Evolutionary conservation across 2,797 vertebrate species (phyloP).

Genomic region (Onychomys arenicola): DNA sequence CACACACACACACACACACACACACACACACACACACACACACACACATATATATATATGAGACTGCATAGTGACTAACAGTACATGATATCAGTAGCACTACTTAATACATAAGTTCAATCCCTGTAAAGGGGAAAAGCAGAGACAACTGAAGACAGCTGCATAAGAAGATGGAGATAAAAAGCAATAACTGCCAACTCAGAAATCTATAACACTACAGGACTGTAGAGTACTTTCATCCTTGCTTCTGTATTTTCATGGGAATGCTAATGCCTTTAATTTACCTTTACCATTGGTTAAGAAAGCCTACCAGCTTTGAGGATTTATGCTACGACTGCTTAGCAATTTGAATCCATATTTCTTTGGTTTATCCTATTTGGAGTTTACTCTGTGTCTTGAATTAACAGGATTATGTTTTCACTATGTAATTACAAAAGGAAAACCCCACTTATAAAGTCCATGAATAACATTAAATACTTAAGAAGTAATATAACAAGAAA

Average conservation of each 20-base stretch:
- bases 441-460: background rate
- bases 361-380: background rate
- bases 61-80: background rate
- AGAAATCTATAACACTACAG: background rate
- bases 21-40: background rate
- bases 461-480: background rate
- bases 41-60: background rate
- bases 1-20: no score
- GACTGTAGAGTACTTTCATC: background rate
- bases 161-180: background rate
- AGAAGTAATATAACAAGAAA: conserved; percentile 35
- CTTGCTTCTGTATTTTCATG: background rate
- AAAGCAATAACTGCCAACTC: background rate
- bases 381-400: background rate
- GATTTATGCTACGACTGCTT: background rate
- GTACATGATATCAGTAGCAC: background rate
- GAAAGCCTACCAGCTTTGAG: background rate
- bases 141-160: background rate
- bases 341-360: background rate
- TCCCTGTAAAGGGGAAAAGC: background rate
- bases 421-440: background rate
- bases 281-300: background rate
- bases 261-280: background rate
- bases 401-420: background rate
- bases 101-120: background rate